A percentile compares a stretch with the other conserved stretches of the same genome.
phyloP scores from a whole-genome alignment of 1,140 invertebrate genomes.

The Microplitis demolitor region DNA sequence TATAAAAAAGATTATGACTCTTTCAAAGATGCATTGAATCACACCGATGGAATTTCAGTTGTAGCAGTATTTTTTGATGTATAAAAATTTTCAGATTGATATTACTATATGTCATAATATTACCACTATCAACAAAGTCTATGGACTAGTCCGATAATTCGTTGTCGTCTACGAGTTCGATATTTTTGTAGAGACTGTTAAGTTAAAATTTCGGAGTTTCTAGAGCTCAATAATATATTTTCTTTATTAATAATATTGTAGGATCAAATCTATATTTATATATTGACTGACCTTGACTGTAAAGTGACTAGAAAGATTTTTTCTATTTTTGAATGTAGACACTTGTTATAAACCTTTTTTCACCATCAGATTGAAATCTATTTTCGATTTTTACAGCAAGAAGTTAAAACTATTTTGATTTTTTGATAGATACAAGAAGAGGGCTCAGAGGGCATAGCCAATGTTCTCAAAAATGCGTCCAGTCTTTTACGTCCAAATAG shows the following conservation, averaged over 20 bases:
- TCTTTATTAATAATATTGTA: too few species aligned
- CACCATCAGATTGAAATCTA: not conserved
- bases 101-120: not conserved
- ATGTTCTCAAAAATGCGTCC: not conserved
- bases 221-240: too few species aligned
- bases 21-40: conserved; percentile 41
- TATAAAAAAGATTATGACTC: conserved; percentile 45
- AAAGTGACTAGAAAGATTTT: too few species aligned
- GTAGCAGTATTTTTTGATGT: conserved; percentile 51
- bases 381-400: not conserved
- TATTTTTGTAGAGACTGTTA: too few species aligned
- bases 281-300: too few species aligned
- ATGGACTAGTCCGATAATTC: not conserved
- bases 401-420: not conserved
- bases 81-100: conserved; percentile 18
- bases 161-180: too few species aligned
- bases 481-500: not conserved
- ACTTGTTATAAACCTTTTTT: too few species aligned
- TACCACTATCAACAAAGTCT: conserved; percentile 11
- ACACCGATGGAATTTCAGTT: conserved; percentile 51
- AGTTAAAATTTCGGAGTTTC: too few species aligned
- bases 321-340: too few species aligned
- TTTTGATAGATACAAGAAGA: not conserved
- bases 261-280: too few species aligned
- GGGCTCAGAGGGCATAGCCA: not conserved